phyloP scores from a whole-genome alignment of 2,797 vertebrate genomes.

The Ceryle rudis region DNA sequence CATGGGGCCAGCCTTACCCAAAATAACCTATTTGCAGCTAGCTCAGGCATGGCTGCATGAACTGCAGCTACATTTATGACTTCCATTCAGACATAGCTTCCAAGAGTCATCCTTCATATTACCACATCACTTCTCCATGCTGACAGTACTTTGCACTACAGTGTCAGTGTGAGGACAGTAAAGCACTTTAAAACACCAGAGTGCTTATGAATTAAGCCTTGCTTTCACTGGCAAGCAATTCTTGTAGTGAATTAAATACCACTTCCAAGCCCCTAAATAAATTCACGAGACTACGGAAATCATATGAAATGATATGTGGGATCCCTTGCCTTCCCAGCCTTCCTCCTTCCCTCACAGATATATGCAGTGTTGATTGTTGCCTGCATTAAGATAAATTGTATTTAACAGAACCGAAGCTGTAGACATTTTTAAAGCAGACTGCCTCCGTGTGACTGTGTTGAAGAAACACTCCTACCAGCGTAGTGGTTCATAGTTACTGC shows the following conservation, averaged over 20 bases:
- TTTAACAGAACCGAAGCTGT: neutral
- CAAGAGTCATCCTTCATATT: neutral
- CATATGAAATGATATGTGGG: neutral
- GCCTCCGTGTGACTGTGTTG: neutral
- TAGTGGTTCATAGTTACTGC: neutral
- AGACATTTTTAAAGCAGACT: conserved; percentile 3
- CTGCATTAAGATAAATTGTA: neutral
- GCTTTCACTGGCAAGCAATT: neutral
- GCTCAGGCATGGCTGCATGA: neutral
- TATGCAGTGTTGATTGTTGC: neutral
- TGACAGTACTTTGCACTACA: neutral
- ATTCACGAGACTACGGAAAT: neutral
- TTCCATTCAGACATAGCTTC: neutral
- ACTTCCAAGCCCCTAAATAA: neutral
- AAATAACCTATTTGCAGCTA: neutral
- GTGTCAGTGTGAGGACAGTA: neutral
- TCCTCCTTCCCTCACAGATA: neutral
- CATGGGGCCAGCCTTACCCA: neutral
- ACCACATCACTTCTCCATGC: neutral
- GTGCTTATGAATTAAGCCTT: neutral
- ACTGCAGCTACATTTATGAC: neutral
- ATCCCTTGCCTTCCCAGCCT: neutral
- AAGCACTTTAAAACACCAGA: neutral
- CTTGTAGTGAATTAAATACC: neutral
- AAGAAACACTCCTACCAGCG: neutral